Base-by-base conservation (phyloP, 1,140 invertebrate species). In the Pentalonia nigronervosa region DNA sequence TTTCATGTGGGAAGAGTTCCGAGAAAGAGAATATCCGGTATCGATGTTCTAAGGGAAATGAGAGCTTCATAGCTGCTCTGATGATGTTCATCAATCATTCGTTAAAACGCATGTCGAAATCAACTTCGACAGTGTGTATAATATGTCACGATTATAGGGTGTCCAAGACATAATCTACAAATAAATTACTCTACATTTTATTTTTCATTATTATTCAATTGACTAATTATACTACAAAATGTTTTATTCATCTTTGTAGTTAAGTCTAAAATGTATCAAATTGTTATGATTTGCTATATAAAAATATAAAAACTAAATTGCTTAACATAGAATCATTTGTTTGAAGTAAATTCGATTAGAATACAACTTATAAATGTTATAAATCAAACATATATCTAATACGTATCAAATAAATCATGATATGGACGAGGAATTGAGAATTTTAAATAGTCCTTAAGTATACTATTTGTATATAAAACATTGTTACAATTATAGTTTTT, bases 41-140 rank as follows among this genome's bases (percentile, higher is more conserved):
- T 91, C 56, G 90, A 76, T 91, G 60, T 48, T 30, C 25, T n/a
- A 45, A 91, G 30, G 90, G 90, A 91, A 91, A 91, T 76, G 90
- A 91, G 60, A 91, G 20, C 56, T 91, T 76, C 90, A 47, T 76
- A 76, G 60, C 45, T 47, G 25, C 25, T 60, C 25, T 47, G 60
- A n/a, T 45, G 41, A 23, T 34, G 41, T 91, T 76, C 90, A 91
- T 91, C 90, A 91, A 91, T 91, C 90, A 91, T 90, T 60, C 56
- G 89, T 60, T 90, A 60, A 41, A 90, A 91, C 53, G 41, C 47
- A 47, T 60, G 45, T 91, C 60, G 30, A 91, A 91, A 91, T 81
- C 60, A 76, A 91, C 56, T 47, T 60, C 53, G 89, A 8, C 90
- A 91, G 60, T 48, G 47, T 76, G 36, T 76, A 45, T 90, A 67